These are phyloP conservation scores for Mus pahari DNA, from an alignment of 2,113 vertebrate genomes.

Conservation along the genomic window DNA sequence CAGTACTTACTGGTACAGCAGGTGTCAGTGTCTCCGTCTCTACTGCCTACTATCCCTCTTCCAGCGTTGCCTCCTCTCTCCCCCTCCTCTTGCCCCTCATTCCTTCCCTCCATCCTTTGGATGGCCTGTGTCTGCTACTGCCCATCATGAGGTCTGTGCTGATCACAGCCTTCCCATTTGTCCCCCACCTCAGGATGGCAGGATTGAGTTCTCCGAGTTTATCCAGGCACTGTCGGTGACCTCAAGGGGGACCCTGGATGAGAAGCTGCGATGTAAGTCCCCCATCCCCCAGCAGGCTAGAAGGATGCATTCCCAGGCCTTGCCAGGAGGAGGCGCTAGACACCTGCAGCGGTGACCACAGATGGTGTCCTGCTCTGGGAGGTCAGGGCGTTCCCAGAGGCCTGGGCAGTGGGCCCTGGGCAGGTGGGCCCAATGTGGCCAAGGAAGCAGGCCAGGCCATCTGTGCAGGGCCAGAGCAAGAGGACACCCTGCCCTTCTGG, in stretches of 20 bases:
- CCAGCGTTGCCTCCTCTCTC: background rate
- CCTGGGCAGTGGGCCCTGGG: background rate
- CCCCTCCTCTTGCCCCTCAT: background rate
- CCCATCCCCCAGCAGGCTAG: background rate
- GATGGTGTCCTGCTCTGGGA: background rate
- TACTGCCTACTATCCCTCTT: background rate
- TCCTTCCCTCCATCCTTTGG: background rate
- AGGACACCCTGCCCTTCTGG: background rate
- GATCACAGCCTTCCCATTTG: background rate
- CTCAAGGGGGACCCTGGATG: slow-evolving; percentile 96
- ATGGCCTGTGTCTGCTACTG: background rate
- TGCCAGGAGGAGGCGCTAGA: background rate
- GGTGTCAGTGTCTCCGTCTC: background rate
- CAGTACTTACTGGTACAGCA: background rate
- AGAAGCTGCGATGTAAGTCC: slow-evolving; percentile 97
- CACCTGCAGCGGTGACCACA: no score
- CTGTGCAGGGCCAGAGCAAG: background rate
- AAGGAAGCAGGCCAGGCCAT: background rate
- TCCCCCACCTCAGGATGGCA: slow-evolving; percentile 92
- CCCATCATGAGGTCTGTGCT: background rate
- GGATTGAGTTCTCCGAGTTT: slow-evolving; percentile 98
- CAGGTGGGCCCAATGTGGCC: background rate
- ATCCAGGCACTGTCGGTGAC: slow-evolving; percentile 99
- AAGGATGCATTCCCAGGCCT: background rate
- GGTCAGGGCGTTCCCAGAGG: background rate